These are phyloP conservation scores for Pseudachorutes palmiensis DNA, from an alignment of 1,140 invertebrate genomes.

Conservation along the genomic window DNA sequence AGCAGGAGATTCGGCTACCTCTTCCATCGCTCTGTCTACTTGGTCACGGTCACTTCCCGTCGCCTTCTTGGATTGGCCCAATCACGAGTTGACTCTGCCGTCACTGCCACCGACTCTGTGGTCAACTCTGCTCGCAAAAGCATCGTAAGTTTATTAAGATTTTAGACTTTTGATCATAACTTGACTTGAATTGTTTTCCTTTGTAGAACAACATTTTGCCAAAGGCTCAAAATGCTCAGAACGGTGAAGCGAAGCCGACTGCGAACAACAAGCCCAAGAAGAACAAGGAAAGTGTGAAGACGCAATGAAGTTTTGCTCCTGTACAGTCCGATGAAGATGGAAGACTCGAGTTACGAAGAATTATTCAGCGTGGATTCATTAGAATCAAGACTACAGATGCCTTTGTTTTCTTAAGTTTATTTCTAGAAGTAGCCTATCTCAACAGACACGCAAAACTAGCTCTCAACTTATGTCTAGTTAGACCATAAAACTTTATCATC, in stretches of 20 bases:
- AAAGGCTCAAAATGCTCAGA: not conserved
- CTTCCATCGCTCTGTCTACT: not conserved
- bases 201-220: conserved; percentile 13
- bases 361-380: not conserved
- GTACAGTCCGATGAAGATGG: conserved; percentile 17
- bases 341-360: not conserved
- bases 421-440: conserved; percentile 11
- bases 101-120: conserved; percentile 22
- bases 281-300: not conserved
- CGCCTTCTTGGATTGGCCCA: conserved; percentile 26
- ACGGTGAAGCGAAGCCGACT: not conserved
- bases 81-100: conserved; percentile 16
- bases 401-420: conserved; percentile 8
- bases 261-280: not conserved
- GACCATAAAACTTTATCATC: not conserved
- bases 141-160: not conserved
- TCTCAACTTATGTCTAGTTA: conserved; percentile 5
- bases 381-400: not conserved
- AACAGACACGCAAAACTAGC: not conserved
- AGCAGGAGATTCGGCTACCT: conserved; percentile 16
- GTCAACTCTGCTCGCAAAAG: conserved; percentile 22
- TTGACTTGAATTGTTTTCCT: not conserved
- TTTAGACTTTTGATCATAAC: not conserved
- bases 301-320: conserved; percentile 16
- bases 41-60: conserved; percentile 7